Evolutionary conservation across 2,888 invertebrate genomes (phyloP), one percentile per base, ranked within the genome.

Genomic region (Oligia strigilis): DNA sequence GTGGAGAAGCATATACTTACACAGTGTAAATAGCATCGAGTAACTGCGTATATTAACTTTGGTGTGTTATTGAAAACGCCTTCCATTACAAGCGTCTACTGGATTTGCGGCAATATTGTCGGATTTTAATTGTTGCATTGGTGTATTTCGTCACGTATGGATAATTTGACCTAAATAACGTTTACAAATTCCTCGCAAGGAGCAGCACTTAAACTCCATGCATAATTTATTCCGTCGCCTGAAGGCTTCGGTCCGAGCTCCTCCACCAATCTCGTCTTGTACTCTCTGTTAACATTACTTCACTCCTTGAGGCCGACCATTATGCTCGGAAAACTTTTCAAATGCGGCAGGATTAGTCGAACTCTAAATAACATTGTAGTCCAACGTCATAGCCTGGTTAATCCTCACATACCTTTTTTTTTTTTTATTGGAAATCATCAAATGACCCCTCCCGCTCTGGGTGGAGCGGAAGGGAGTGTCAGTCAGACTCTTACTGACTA

Each of bases 161-260:
- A 29, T 49, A 11, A 52, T 29, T 29, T 23, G 5, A 49, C 40
- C 43, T 62, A 67, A 83, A 76, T 73, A 76, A 71, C 73, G 58
- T 72, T 82, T 40, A 62, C 66, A 40, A 74, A 66, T 76, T 66
- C 60, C 62, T 80, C 8, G 58, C 52, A 40, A 73, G 65, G 49
- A 84, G 40, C 78, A 80, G 75, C 84, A 88, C 88, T 87, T 71
- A 78, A 40, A 83, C 85, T 85, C 89, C 3, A 55, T 91, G 58
- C 67, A 81, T 77, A 72, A 82, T 90, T 43, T 29, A 40, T 83
- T 81, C 77, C 72, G 72, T 73, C 23, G 69, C 84, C 83, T 69
- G 74, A 83, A 87, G 86, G 64, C 75, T 72, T 64, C 78, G 73
- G 80, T 49, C 62, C 49, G 55, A 75, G 65, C 58, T 62, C 9